Base-by-base conservation (phyloP, 2,888 invertebrate genomes). In the Ochropacha duplaris region DNA sequence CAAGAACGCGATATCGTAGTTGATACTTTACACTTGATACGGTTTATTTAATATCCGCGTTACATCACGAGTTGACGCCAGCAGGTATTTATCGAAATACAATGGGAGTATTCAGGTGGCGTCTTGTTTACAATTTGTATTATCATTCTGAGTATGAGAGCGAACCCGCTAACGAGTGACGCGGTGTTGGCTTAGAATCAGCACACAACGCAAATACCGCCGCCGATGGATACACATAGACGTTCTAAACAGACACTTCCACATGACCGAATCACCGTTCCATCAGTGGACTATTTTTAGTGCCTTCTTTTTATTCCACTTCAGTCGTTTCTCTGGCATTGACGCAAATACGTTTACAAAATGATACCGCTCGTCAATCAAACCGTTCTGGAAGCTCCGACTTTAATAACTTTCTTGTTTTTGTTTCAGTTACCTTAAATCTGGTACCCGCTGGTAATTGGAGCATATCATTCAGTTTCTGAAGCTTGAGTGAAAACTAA, bases 351-450 rank as follows among this genome's bases (percentile, higher is more conserved):
- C 79, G 68, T 71, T 66, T 75, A 12, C 31, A 31, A 81, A 82
- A 83, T 82, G 79, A 73, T 80, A 74, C 65, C 68, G 59, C 59
- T 65, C 71, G 69, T 75, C 68, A 77, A 77, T 74, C 64, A 58
- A 64, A 59, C 26, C 36, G 62, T 60, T 57, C 61, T 63, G 57
- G 58, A 62, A 65, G 59, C 64, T 59, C 66, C 61, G 59, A 65
- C 60, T 62, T 71, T 83, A 79, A 84, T 67, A 67, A 49, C 44
- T 50, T 55, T 55, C 39, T 62, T 79, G 57, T 82, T 79, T 82
- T 86, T 89, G 90, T 92, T 92, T 82, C 92, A 92, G 92, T 82
- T 88, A 86, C 89, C 89, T 79, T 90, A 86, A 84, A 86, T 81
- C 82, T 73, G 83, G 83, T 86, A 76, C 77, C 81, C 79, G 72